Conservation (phyloP, 2,888 invertebrate species). For the Leptinotarsa juncta region DNA sequence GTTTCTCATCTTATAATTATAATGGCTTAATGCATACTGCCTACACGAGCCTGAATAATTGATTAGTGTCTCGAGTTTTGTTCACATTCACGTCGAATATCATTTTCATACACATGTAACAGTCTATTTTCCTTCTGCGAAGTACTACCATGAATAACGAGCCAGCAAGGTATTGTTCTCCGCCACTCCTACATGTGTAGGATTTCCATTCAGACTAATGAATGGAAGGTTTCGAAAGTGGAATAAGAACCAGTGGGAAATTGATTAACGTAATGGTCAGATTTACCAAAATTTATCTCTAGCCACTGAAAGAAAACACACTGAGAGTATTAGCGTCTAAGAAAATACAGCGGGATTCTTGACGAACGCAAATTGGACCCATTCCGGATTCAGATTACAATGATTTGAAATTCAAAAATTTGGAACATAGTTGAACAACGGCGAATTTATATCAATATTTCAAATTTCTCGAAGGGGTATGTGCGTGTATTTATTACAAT, state of each 20-base stretch:
- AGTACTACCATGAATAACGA: constrained; percentile 13
- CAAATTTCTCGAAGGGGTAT: too few species aligned
- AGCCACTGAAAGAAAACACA: too few species aligned
- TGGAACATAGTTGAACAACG: too few species aligned
- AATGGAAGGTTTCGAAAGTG: not conserved
- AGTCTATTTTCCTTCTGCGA: constrained; percentile 3
- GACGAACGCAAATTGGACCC: too few species aligned
- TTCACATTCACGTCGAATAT: constrained; percentile 11
- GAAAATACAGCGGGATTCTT: too few species aligned
- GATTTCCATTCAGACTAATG: not conserved
- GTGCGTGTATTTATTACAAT: too few species aligned
- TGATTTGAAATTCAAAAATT: too few species aligned
- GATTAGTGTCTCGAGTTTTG: constrained; percentile 13
- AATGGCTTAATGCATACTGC: constrained; percentile 20
- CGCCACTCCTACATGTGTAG: constrained; percentile 17
- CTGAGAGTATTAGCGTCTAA: too few species aligned
- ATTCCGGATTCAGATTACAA: too few species aligned
- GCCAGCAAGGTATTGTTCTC: constrained; percentile 1
- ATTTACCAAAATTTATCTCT: too few species aligned
- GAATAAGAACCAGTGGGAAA: not conserved
- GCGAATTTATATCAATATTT: too few species aligned
- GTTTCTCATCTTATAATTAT: constrained; percentile 19
- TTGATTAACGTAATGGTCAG: not conserved
- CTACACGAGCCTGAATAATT: constrained; percentile 20
- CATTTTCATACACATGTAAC: constrained; percentile 19